Evolutionary conservation across 2,888 invertebrate species (phyloP).

Genomic region (Bembecia ichneumoniformis): DNA sequence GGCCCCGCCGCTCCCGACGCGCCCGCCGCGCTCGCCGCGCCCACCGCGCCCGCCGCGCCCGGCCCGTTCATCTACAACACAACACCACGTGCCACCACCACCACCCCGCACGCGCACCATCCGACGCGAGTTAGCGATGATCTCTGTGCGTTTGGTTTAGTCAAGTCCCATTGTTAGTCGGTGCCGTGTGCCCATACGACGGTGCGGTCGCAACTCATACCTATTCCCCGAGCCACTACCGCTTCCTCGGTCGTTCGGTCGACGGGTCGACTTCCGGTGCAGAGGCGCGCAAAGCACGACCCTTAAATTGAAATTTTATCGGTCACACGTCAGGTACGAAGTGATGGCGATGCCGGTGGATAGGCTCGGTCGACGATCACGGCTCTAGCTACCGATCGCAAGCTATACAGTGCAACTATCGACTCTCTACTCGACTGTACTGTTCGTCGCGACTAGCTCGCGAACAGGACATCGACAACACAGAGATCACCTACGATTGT

Average conservation of each 20-base stretch:
- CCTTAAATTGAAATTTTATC: slow-evolving; percentile 48
- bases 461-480: slow-evolving; percentile 54
- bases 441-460: slow-evolving; percentile 28
- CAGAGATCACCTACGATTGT: slow-evolving; percentile 52
- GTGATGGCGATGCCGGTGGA: neutral
- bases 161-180: slow-evolving; percentile 11
- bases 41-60: slow-evolving; percentile 22
- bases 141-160: slow-evolving; percentile 34
- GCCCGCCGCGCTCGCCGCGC: slow-evolving; percentile 69
- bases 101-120: slow-evolving; percentile 10
- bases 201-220: slow-evolving; percentile 31
- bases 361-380: neutral
- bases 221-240: slow-evolving; percentile 23
- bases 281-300: slow-evolving; percentile 44
- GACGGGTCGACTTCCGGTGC: slow-evolving; percentile 23
- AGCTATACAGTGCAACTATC: slow-evolving; percentile 14
- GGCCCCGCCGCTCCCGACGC: slow-evolving; percentile 64
- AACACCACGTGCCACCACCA: slow-evolving; percentile 16
- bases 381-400: slow-evolving; percentile 11
- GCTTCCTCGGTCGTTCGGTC: slow-evolving; percentile 15
- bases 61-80: slow-evolving; percentile 44
- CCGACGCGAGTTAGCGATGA: slow-evolving; percentile 10
- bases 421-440: slow-evolving; percentile 26
- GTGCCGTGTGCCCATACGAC: slow-evolving; percentile 10
- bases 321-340: slow-evolving; percentile 14